Percentiles rank a stretch among this genome's conserved stretches.
Evolutionary conservation across 2,888 invertebrate genomes (phyloP).

Genomic region (Tethea ocularis): DNA sequence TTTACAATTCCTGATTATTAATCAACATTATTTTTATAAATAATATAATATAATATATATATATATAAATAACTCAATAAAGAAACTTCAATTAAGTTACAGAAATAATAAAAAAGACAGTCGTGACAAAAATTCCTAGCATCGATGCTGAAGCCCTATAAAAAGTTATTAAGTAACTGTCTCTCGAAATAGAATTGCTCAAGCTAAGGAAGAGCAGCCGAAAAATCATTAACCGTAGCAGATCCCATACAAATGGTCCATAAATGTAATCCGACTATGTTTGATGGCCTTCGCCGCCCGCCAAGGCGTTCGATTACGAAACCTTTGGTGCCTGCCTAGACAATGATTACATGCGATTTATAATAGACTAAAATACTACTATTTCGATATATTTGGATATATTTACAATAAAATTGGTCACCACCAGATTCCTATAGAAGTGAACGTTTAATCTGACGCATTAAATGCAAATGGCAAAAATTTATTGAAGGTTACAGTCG

Average conservation of each 20-base stretch:
- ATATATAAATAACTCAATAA: too few relatives aligned
- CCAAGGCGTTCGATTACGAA: constrained; percentile 55
- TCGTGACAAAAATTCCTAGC: constrained; percentile 23
- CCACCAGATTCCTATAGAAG: constrained; percentile 23
- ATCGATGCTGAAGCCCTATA: constrained; percentile 31
- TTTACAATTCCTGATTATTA: background rate
- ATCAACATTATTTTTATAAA: background rate
- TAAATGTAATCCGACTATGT: constrained; percentile 77
- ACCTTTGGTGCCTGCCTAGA: constrained; percentile 42
- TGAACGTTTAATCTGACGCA: constrained; percentile 3
- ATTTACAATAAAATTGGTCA: background rate
- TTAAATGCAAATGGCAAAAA: constrained; percentile 10
- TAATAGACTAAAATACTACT: background rate
- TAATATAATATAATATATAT: background rate
- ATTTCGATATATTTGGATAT: background rate
- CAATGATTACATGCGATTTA: constrained; percentile 32
- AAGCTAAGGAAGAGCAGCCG: constrained; percentile 55
- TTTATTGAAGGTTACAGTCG: constrained; percentile 30
- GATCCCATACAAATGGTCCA: constrained; percentile 76
- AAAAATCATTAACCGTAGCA: constrained; percentile 73
- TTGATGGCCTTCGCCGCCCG: constrained; percentile 53
- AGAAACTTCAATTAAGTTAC: constrained; percentile 12
- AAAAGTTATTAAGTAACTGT: constrained; percentile 57
- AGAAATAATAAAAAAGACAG: constrained; percentile 10
- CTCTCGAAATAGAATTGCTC: constrained; percentile 59